These are phyloP conservation scores for Distichodus sexfasciatus DNA, from an alignment of 2,797 vertebrate genomes.

Conservation along the genomic window DNA sequence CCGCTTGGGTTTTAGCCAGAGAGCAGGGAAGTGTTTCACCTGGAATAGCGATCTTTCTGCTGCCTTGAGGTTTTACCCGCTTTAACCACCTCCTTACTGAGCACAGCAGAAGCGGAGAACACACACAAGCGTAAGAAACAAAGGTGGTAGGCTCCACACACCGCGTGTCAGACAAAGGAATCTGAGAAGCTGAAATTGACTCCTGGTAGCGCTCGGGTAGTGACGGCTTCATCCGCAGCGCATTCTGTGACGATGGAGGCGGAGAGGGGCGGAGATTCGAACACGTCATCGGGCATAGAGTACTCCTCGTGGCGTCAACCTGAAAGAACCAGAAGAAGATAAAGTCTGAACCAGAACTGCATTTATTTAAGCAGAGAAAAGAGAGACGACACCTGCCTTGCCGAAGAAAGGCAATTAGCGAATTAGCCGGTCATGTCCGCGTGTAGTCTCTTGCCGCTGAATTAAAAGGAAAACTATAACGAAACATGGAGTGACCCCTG, in stretches of 20 bases:
- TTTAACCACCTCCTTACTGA: slow-evolving; percentile 77
- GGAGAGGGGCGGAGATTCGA: slow-evolving; percentile 90
- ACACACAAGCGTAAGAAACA: no score
- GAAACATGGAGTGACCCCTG: slow-evolving; percentile 73
- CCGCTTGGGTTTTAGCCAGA: slow-evolving; percentile 87
- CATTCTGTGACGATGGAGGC: slow-evolving; percentile 71
- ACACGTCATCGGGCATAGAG: slow-evolving; percentile 94
- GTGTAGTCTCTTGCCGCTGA: slow-evolving; percentile 87
- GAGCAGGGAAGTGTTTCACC: slow-evolving; percentile 92
- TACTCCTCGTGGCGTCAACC: slow-evolving; percentile 84
- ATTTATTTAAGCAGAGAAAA: not conserved
- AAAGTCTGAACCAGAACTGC: no score
- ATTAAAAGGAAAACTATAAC: no score
- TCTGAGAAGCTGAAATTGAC: no score
- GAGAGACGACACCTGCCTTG: slow-evolving; percentile 78
- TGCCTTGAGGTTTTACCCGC: no score
- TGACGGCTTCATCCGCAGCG: slow-evolving; percentile 58
- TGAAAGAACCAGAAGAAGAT: no score
- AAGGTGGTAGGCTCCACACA: no score
- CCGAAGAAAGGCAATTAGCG: slow-evolving; percentile 90
- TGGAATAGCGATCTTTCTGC: no score
- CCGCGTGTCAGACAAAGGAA: no score
- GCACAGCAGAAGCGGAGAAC: not conserved
- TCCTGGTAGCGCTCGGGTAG: slow-evolving; percentile 49
- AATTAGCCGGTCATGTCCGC: slow-evolving; percentile 83